Percentiles rank a stretch among this genome's conserved stretches.
Conservation (phyloP, 1,140 invertebrate genomes). For the Drosophila jambulina region DNA sequence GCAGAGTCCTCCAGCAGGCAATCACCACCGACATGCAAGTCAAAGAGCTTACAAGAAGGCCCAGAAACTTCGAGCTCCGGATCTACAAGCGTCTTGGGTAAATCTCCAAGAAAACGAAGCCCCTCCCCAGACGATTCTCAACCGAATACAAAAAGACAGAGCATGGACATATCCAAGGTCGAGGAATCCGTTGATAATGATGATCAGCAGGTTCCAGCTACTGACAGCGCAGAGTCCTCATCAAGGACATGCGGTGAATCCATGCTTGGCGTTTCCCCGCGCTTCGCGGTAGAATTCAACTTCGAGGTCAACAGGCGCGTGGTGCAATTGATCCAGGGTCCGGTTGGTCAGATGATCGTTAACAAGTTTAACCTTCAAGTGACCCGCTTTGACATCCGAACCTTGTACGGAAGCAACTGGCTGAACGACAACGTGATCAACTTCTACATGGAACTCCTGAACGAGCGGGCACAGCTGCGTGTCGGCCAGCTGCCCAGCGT, state of each 20-base stretch:
- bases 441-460: conserved; percentile 82
- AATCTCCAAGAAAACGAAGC: too few species aligned
- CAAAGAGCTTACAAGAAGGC: neutral
- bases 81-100: neutral
- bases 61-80: too few species aligned
- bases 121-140: too few species aligned
- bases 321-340: conserved; percentile 19
- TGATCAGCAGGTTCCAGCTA: neutral
- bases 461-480: conserved; percentile 90
- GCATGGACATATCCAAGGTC: neutral
- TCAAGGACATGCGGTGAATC: too few species aligned
- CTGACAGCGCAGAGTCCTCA: neutral
- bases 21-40: conserved; percentile 1
- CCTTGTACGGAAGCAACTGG: conserved; percentile 94
- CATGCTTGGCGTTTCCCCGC: neutral
- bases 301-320: neutral
- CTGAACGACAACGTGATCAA: conserved; percentile 97
- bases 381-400: conserved; percentile 91
- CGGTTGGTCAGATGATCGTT: conserved; percentile 75
- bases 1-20: neutral
- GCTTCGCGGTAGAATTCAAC: neutral
- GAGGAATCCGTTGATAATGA: neutral
- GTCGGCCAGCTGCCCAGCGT: conserved; percentile 86
- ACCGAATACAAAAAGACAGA: too few species aligned
- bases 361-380: conserved; percentile 88